Evolutionary conservation across 2,113 vertebrate genomes (phyloP).

Genomic region (Passer domesticus): DNA sequence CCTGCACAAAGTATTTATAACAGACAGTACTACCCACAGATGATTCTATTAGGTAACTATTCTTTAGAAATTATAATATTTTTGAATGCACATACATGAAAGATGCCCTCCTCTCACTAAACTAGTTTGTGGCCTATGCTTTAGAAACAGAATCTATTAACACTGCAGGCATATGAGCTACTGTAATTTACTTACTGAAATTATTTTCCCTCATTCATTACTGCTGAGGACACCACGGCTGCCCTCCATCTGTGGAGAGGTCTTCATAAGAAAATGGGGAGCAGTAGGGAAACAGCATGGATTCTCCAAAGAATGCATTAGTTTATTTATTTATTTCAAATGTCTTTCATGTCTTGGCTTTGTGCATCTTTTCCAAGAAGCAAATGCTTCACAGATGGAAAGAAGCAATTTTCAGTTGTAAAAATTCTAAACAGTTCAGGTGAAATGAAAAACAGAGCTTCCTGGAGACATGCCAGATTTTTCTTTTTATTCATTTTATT

Average conservation of each 20-base stretch:
- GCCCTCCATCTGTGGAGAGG: constrained; percentile 51
- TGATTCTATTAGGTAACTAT: background rate
- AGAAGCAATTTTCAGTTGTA: constrained; percentile 58
- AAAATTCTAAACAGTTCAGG: constrained; percentile 70
- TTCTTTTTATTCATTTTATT: background rate
- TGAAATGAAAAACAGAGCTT: constrained; percentile 71
- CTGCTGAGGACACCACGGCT: background rate
- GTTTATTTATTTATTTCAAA: constrained; percentile 63
- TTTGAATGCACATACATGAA: background rate
- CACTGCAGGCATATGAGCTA: background rate
- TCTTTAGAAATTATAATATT: background rate
- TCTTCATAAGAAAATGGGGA: constrained; percentile 55
- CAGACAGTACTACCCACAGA: background rate
- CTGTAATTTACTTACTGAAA: constrained; percentile 12
- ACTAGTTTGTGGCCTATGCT: background rate
- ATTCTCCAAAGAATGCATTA: constrained; percentile 59
- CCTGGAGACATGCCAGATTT: constrained; percentile 15
- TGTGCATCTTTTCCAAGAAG: constrained; percentile 65
- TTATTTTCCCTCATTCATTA: background rate
- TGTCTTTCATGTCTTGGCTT: constrained; percentile 60
- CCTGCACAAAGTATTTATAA: background rate
- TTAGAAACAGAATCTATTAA: background rate
- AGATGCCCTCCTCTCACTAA: background rate
- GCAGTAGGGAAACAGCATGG: constrained; percentile 57
- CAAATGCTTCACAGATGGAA: constrained; percentile 68